A percentile compares a stretch with the other conserved stretches of the same genome.
These are phyloP conservation scores for Clivina fossor DNA, from an alignment of 2,888 invertebrate species.

Conservation along the genomic window DNA sequence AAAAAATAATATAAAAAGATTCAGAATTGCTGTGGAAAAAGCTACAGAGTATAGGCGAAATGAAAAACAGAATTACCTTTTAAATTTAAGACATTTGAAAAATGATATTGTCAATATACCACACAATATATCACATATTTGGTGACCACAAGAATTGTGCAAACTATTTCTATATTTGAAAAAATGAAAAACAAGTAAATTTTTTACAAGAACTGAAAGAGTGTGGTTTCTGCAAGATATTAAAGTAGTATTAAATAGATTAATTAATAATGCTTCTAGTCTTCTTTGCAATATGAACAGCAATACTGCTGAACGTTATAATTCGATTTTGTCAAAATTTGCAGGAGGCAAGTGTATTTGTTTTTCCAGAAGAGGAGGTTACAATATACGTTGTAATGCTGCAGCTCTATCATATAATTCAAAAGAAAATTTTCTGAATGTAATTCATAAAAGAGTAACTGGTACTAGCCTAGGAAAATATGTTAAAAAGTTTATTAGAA, in stretches of 20 bases:
- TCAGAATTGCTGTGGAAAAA: too few relatives aligned
- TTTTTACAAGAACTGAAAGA: not conserved
- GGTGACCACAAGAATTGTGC: not conserved
- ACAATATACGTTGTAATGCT: conserved; percentile 1
- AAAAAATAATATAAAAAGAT: too few relatives aligned
- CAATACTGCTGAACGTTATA: not conserved
- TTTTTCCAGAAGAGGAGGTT: conserved; percentile 6
- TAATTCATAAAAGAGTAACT: not conserved
- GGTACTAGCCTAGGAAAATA: not conserved
- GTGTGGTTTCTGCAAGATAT: not conserved
- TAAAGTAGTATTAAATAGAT: not conserved
- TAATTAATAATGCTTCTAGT: not conserved
- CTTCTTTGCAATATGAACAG: conserved; percentile 1
- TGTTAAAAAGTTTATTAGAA: not conserved
- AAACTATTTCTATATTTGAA: not conserved
- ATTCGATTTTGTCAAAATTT: not conserved
- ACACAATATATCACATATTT: not conserved
- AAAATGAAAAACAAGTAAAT: not conserved
- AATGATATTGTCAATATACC: not conserved
- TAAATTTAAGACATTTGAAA: too few relatives aligned
- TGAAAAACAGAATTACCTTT: too few relatives aligned
- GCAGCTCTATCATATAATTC: not conserved
- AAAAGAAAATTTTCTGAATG: not conserved
- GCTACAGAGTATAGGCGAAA: too few relatives aligned
- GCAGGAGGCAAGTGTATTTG: not conserved